Base-by-base conservation (phyloP, 1,140 invertebrate genomes). In the Linepithema humile region DNA sequence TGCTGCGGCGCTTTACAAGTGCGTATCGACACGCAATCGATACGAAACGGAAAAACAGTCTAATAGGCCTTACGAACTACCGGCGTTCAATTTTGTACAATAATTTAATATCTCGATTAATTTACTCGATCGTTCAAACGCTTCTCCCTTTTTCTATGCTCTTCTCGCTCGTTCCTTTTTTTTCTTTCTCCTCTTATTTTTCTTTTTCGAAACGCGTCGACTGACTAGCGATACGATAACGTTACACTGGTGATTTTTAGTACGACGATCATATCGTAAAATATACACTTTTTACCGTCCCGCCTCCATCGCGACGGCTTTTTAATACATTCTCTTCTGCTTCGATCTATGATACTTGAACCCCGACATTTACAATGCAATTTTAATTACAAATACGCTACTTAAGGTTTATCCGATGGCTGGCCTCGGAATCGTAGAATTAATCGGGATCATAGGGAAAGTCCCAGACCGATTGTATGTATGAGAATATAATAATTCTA, bases 211-310 rank as follows among this genome's bases (percentile, higher is more conserved):
- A 23, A 55, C 50, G 64, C 80, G 75, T 80, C 83, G 86, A 86
- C 72, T 87, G 89, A 90, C 89, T 90, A 90, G 89, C 89, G 88
- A 90, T 77, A 87, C 88, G 82, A 88, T 89, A 78, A 80, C 72
- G 70, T 88, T 75, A 57, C 62, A 73, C 3, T 74, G 35, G 69
- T 85, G 62, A 55, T 83, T 84, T 55, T 59, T 77, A 64, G 62
- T 69, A 78, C 70, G 75, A 84, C 69, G 62, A 40, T 86, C 59
- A 88, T 88, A 86, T 88, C 50, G 85, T 89, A 89, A 89, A 89
- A 89, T 89, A 89, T 89, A 89, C 77, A 89, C 72, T 83, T 85
- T 72, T 80, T 10, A 40, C 15, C 48, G 62, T 69, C n/a, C 15
- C 74, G 15, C 26, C n/a, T 67, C 53, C 83, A 73, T 73, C 29